Conservation (phyloP, 2,888 invertebrate genomes). For the Calliscelio sp. region DNA sequence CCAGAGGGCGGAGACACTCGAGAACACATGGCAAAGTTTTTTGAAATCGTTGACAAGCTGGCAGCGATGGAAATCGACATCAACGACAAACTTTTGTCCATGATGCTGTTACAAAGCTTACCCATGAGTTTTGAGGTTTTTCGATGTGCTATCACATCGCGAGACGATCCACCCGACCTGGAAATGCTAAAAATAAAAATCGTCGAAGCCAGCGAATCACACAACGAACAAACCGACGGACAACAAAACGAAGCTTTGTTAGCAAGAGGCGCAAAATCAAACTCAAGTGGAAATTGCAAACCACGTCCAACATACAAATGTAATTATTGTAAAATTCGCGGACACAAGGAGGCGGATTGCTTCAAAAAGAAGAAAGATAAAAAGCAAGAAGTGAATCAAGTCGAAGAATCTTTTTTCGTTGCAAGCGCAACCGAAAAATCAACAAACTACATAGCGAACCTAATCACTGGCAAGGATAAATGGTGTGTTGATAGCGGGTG, state of each 20-base stretch:
- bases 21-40: not conserved
- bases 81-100: not conserved
- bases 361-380: not conserved
- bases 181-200: slow-evolving; percentile 6
- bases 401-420: slow-evolving; percentile 6
- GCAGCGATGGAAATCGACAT: not conserved
- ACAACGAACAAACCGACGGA: not conserved
- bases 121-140: not conserved
- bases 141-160: not conserved
- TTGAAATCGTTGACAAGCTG: slow-evolving; percentile 10
- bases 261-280: not conserved
- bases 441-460: not conserved
- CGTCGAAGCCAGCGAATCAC: not conserved
- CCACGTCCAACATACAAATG: slow-evolving; percentile 5
- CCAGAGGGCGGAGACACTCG: not conserved
- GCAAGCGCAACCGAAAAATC: not conserved
- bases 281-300: not conserved
- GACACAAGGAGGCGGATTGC: slow-evolving; percentile 5
- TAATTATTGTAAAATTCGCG: not conserved
- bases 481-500: slow-evolving; percentile 5
- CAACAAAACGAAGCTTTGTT: not conserved
- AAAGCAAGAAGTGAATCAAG: not conserved
- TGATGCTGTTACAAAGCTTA: slow-evolving; percentile 6
- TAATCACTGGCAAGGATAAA: not conserved
- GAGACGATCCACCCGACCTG: not conserved